A percentile compares a stretch with the other conserved stretches of the same genome.
These are phyloP conservation scores for Lerema accius DNA, from an alignment of 1,140 invertebrate genomes.

Conservation along the genomic window DNA sequence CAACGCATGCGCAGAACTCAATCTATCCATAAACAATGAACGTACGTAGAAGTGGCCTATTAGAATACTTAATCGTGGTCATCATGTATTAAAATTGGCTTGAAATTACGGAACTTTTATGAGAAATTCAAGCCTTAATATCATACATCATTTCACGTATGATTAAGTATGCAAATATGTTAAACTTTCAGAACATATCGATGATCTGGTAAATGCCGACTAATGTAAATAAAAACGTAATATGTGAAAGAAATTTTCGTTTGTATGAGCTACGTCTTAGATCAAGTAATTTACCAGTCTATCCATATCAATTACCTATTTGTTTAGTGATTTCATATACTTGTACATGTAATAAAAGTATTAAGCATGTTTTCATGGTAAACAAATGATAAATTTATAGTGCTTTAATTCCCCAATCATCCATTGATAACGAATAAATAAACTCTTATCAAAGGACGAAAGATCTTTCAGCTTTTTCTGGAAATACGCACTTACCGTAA, in stretches of 20 bases:
- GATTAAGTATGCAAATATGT: background rate
- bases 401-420: too few species aligned
- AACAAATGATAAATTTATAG: too few species aligned
- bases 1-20: constrained; percentile 68
- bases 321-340: background rate
- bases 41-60: constrained; percentile 49
- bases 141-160: background rate
- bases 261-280: background rate
- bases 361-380: too few species aligned
- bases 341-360: too few species aligned
- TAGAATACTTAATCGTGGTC: constrained; percentile 17
- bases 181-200: background rate
- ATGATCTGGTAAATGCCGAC: background rate
- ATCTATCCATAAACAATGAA: constrained; percentile 71
- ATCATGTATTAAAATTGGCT: constrained; percentile 24
- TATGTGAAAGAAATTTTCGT: background rate
- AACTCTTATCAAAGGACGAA: background rate
- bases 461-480: background rate
- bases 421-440: too few species aligned
- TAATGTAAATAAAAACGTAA: background rate
- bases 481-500: constrained; percentile 53
- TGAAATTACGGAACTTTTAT: background rate
- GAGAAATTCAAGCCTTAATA: background rate
- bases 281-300: background rate
- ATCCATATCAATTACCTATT: background rate